Evolutionary conservation across 92 coral and sea anemone species (phyloP), one percentile per base, ranked within the genome.

Genomic region (Zoanthus gigantus): DNA sequence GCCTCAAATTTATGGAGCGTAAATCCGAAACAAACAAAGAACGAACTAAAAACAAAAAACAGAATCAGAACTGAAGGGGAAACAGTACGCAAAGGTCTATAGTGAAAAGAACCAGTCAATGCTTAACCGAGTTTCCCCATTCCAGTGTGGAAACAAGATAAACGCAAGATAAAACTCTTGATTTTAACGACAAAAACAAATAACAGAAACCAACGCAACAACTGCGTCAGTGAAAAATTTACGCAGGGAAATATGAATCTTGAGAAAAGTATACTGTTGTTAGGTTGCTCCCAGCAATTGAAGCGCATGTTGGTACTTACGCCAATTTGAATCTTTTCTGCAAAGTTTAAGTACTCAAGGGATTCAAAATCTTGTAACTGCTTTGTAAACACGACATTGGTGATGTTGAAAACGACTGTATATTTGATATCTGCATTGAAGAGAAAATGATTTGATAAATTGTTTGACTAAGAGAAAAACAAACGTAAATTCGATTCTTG

Each of bases 271-370:
- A 67, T 6, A 3, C 34, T 30, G 10, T 67, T 23, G 37, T 2
- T 11, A 15, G 7, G 66, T 15, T 23, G 13, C 18, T 60, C 23
- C 2, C 13, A 60, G 66, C 5, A 23, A 60, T 14, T 60, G 7
- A 60, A 60, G 66, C 23, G 23, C 66, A 17, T 23, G 34, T 69
- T 9, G 14, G 17, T 61, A 86, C 98, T 93, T 81, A 97, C 99
- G 89, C 98, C 98, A 9, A 91, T 93, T 87, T 97, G 96, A 7
- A 97, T 88, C 54, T 94, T 94, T 69, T 93, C 99, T 14, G 98
- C 99, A 30, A 97, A 81, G 79, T 95, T 97, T 14, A 97, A 94
- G 86, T 95, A 97, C 79, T 97, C 99, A 63, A 97, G 95, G 12
- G 99, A 97, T 86, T 97, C 99, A 75, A 90, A 82, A 44, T 92